Percentiles rank a stretch among this genome's conserved stretches.
Evolutionary conservation across 2,113 vertebrate genomes (phyloP).

Genomic region (Phycodurus eques): DNA sequence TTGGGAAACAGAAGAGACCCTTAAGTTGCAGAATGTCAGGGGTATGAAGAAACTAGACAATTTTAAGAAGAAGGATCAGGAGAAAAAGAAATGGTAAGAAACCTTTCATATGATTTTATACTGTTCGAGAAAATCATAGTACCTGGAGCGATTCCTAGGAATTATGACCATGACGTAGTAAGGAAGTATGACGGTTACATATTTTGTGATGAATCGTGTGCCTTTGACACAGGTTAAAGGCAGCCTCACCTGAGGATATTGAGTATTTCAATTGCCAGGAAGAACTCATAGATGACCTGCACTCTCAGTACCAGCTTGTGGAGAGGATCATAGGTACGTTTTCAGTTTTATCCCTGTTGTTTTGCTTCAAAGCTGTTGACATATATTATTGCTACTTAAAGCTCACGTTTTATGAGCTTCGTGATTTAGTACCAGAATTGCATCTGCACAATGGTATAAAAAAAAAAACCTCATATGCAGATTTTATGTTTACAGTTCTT

Average conservation of each 20-base stretch:
- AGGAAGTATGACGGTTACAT: not conserved
- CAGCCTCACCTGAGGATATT: conserved; percentile 95
- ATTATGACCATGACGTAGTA: not conserved
- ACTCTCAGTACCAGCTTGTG: conserved; percentile 96
- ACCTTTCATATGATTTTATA: too few species aligned
- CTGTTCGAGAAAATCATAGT: too few species aligned
- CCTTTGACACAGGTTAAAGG: conserved; percentile 81
- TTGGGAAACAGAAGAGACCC: conserved; percentile 96
- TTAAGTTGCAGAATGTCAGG: conserved; percentile 94
- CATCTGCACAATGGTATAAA: too few species aligned
- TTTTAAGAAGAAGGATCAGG: conserved; percentile 97
- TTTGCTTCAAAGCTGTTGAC: not conserved
- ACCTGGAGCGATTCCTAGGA: not conserved
- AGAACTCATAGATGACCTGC: conserved; percentile 93
- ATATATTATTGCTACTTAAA: too few species aligned
- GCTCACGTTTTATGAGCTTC: not conserved
- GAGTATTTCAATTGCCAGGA: conserved; percentile 98
- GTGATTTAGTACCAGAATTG: too few species aligned
- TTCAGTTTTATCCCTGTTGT: not conserved
- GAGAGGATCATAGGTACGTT: conserved; percentile 93
- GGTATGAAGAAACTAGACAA: conserved; percentile 99
- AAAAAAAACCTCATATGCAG: too few species aligned
- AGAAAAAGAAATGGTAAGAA: conserved; percentile 87
- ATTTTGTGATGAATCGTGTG: not conserved
- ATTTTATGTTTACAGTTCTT: too few species aligned